Conservation (phyloP, 1,140 invertebrate species). For the Brachionus rotundiformis region DNA sequence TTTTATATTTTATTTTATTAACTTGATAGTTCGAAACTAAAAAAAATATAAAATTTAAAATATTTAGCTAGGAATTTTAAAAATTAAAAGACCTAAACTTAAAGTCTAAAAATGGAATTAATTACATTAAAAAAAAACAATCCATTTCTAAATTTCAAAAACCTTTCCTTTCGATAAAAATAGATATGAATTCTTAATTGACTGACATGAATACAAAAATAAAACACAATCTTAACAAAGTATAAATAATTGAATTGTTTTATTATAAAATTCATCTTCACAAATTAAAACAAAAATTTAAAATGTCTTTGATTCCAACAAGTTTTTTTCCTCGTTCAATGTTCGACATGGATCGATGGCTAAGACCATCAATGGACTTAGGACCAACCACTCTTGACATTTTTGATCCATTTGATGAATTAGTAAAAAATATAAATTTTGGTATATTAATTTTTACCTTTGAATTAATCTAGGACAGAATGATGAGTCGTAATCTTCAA, state of each 20-base stretch:
- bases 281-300: background rate
- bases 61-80: background rate
- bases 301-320: constrained; percentile 47
- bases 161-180: background rate
- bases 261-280: background rate
- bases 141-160: background rate
- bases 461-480: background rate
- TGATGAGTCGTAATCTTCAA: constrained; percentile 45
- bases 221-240: background rate
- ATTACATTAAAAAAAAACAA: background rate
- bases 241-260: background rate
- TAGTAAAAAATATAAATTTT: background rate
- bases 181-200: background rate
- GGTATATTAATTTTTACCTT: background rate
- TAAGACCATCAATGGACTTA: background rate
- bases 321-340: constrained; percentile 42
- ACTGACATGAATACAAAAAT: background rate
- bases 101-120: background rate
- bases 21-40: background rate
- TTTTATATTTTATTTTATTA: too few relatives aligned
- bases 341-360: constrained; percentile 49
- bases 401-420: constrained; percentile 51
- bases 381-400: constrained; percentile 43
- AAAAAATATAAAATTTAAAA: background rate
- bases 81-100: background rate